Evolutionary conservation across 37 sponge, comb jelly and placozoan genomes (phyloP), one percentile per base, ranked within the genome.

Genomic region (Tethya wilhelma): DNA sequence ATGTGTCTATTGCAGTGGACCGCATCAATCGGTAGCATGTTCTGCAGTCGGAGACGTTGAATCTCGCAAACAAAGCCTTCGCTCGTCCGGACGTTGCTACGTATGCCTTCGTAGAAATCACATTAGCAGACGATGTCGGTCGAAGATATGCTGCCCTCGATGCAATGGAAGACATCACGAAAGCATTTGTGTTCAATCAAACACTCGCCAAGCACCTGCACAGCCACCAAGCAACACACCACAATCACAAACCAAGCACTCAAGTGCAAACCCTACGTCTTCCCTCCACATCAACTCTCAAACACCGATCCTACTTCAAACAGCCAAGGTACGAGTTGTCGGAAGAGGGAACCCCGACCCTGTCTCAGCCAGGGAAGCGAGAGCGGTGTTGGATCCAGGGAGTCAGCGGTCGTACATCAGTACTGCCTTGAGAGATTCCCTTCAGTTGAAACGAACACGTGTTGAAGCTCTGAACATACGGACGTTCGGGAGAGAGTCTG

Each of bases 321-420:
- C 59, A 9, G 59, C 59, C 23, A 58, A 6, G 59, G 8, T 58
- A 2, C 59, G 26, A 58, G 8, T 58, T 58, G 2, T 58, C 55
- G 26, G 9, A 23, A 23, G 23, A 26, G 9, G 9, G 26, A 26
- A 58, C 59, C 9, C 14, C 53, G 14, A 9, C 53, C 9, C 59
- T 2, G 9, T 28, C 59, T 58, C 26, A 26, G 23, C 34, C 1
- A 23, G 14, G 64, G 38, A 74, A 3, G 57, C 56, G 1, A 28
- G 74, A 53, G 74, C 57, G n/a, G 33, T 78, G 0, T 14, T 78
- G 67, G 79, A 78, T 45, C 25, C 67, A 30, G 79, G 79, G 7
- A 78, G 79, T 40, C 79, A 78, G 49, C 40, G 79, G 45, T 33
- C 79, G 6, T 78, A 78, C 33, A 65, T 78, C 33, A 77, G 64